Percentiles rank a stretch among this genome's conserved stretches.
Evolutionary conservation across 2,888 invertebrate genomes (phyloP).

Genomic region (Tanypteryx hageni): DNA sequence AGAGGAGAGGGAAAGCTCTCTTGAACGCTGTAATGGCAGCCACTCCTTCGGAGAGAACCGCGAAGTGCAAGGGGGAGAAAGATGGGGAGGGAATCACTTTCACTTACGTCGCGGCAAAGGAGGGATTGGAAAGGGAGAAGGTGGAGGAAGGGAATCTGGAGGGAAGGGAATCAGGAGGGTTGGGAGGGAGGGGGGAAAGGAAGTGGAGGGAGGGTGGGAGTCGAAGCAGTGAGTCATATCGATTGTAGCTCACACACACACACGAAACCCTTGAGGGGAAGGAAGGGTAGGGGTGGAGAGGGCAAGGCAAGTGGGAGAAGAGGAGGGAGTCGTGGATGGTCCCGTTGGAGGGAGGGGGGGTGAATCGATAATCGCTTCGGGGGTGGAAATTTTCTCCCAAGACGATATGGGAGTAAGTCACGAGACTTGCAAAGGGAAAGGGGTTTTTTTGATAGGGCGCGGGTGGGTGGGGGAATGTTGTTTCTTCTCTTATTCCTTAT

Average conservation of each 20-base stretch:
- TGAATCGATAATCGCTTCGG: constrained; percentile 20
- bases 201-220: background rate
- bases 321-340: background rate
- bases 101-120: constrained; percentile 11
- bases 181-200: background rate
- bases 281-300: background rate
- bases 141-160: background rate
- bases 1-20: background rate
- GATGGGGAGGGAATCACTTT: constrained; percentile 27
- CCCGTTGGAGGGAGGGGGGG: background rate
- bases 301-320: background rate
- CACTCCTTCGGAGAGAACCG: background rate
- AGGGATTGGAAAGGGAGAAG: background rate
- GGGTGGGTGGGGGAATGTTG: background rate
- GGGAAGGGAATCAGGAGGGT: background rate
- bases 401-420: constrained; percentile 47
- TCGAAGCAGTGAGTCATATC: constrained; percentile 26
- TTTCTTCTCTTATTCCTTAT: background rate
- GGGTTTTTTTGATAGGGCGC: background rate
- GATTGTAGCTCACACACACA: constrained; percentile 9
- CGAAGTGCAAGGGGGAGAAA: background rate
- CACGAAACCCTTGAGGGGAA: background rate
- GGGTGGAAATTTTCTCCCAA: constrained; percentile 10
- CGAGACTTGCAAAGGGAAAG: constrained; percentile 6
- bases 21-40: background rate